Conservation (phyloP, 2,113 vertebrate species). For the Lonchura striata region DNA sequence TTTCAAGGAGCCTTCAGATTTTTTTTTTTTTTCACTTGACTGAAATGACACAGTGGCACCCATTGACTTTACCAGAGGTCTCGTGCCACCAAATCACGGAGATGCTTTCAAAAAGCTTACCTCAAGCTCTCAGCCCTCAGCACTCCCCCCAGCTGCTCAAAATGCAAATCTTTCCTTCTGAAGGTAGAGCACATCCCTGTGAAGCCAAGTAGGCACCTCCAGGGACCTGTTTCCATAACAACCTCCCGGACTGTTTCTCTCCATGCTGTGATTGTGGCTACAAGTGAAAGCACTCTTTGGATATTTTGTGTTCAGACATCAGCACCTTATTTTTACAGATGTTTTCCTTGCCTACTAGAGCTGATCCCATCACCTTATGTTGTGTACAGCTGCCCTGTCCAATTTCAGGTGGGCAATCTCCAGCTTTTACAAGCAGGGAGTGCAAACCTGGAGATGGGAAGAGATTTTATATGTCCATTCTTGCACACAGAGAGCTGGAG, state of each 20-base stretch:
- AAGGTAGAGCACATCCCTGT: constrained; percentile 69
- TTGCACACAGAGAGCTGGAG: neutral
- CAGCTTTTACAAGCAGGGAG: neutral
- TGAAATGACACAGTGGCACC: neutral
- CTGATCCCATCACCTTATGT: neutral
- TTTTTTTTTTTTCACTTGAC: neutral
- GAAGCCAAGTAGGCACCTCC: constrained; percentile 61
- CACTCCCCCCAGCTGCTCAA: neutral
- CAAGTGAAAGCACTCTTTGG: constrained; percentile 7
- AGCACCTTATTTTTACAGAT: neutral
- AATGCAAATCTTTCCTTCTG: constrained; percentile 5
- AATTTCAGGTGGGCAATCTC: neutral
- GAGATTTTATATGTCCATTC: neutral
- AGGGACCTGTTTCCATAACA: constrained; percentile 88
- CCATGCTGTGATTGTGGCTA: constrained; percentile 59
- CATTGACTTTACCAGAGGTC: neutral
- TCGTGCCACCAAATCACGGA: rapidly evolving
- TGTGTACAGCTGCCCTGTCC: neutral
- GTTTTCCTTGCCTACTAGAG: neutral
- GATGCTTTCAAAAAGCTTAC: neutral
- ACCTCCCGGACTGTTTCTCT: constrained; percentile 82
- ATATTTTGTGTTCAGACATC: constrained; percentile 19
- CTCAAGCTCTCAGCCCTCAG: neutral
- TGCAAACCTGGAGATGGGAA: neutral
- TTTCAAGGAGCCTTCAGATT: neutral